Base-by-base conservation (phyloP, 2,888 invertebrate genomes). In the Plagodis pulveraria region DNA sequence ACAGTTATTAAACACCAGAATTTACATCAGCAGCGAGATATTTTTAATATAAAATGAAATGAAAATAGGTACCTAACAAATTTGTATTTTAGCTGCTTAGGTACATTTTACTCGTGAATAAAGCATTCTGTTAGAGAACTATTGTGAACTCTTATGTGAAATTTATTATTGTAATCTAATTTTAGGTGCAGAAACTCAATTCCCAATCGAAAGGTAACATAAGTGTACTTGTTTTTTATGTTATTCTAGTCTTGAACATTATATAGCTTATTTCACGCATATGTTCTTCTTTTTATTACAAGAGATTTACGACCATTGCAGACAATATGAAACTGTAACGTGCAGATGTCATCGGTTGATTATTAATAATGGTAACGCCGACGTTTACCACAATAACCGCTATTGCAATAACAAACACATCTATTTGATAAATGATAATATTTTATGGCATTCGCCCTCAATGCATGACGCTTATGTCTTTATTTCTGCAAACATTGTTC, bases 351-450 rank as follows among this genome's bases (percentile, higher is more conserved):
- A 81, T 78, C 75, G 75, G 75, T 74, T 73, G 76, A 81, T 83
- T 83, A 84, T 87, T 86, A 88, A 87, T 87, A 85, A 83, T 81
- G 86, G 80, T 80, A 84, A 85, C 88, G 86, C 87, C 88, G 84
- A 84, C 88, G 81, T 87, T 87, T 85, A 89, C 91, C 91, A 80
- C 91, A 86, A 86, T 84, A 83, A 88, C 89, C 86, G 74, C 83
- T 80, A 79, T 78, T 77, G 85, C 85, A 83, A 85, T 86, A 89
- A 85, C 88, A 89, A 89, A 90, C 88, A 89, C 84, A 83, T 83
- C 83, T 75, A 76, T 71, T 74, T 91, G 91, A 92, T 91, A 90
- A 91, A 92, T 90, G 89, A 87, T 87, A 80, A 85, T 86, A 86
- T 87, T 91, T 91, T 88, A 90, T 87, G 84, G 88, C 81, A 72